Base-by-base conservation (phyloP, 2,797 vertebrate species). In the Sebastes oblongus region DNA sequence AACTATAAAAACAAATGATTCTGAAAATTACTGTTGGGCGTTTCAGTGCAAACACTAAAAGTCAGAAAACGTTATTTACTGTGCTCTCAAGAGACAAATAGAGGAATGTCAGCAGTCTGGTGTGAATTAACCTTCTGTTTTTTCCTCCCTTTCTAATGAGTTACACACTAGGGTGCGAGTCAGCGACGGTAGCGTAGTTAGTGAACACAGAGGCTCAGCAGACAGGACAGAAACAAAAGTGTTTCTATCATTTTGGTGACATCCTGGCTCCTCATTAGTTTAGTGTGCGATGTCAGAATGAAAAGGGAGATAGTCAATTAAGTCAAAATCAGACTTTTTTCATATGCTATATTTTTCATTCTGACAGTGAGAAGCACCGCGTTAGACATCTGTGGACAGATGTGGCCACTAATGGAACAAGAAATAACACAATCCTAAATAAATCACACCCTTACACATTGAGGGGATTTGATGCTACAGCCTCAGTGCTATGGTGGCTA, bases 121-220 rank as follows among this genome's bases (percentile, higher is more conserved):
- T 91, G 90, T 84, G 85, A 86, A 84, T 78, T 77, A 46, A 27
- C 27, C 73, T 16, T 55, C 60, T 58, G 36, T 10, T 52, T 61
- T 66, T 59, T 30, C 46, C 29, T 67, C 78, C 73, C 55, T 9
- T 11, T 83, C 87, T 92, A 92, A 92, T 93, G 85, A 94, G 70
- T 89, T 83, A 82, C 85, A 88, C 88, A 88, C 56, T n/a, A n/a
- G 64, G 80, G 77, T 89, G 89, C 72, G 73, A 91, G 78, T 55
- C 30, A 22, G 61, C 56, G 64, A 18, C 27, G 27, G 52, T 10
- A 8, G 3, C 59, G 62, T 24, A 64, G 59, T 24, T 54, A 52
- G n/a, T 16, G 65, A 39, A 66, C 68, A 42, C 10, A 13, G 58
- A 66, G 25, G 50, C 55, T 34, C 66, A 52, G 64, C 50, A 50